These are phyloP conservation scores for Drosophila bocki DNA, from an alignment of 1,140 invertebrate species.

Conservation along the genomic window DNA sequence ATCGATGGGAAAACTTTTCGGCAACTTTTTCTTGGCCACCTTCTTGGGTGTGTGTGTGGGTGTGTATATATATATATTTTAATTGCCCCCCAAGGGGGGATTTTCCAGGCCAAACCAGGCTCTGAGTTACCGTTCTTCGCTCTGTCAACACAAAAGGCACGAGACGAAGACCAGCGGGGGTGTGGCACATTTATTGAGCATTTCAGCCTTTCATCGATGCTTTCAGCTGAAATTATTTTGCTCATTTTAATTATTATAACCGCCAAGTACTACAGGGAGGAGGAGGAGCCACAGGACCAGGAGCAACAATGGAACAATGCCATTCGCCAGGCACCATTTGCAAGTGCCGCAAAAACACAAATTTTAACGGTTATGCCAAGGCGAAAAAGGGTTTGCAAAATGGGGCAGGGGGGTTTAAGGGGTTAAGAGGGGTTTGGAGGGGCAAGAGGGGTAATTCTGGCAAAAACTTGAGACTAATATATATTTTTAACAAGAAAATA, in stretches of 20 bases:
- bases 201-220: conserved; percentile 83
- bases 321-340: conserved; percentile 8
- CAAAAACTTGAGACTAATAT: neutral
- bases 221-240: conserved; percentile 80
- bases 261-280: conserved; percentile 61
- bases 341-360: conserved; percentile 66
- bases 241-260: conserved; percentile 84
- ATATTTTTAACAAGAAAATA: neutral
- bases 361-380: conserved; percentile 74
- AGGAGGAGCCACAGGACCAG: conserved; percentile 1
- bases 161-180: neutral
- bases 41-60: conserved; percentile 53
- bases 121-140: conserved; percentile 53
- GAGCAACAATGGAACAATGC: conserved; percentile 45
- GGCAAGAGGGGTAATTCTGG: neutral
- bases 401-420: neutral
- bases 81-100: conserved; percentile 68
- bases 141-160: conserved; percentile 29
- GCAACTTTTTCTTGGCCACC: conserved; percentile 65
- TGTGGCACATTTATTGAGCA: conserved; percentile 71
- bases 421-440: neutral
- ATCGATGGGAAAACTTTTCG: conserved; percentile 77
- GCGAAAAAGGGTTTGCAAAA: conserved; percentile 18
- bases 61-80: conserved; percentile 52
- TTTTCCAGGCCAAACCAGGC: conserved; percentile 41